Conservation (phyloP, 2,113 vertebrate species). For the Oreocharis arfaki region DNA sequence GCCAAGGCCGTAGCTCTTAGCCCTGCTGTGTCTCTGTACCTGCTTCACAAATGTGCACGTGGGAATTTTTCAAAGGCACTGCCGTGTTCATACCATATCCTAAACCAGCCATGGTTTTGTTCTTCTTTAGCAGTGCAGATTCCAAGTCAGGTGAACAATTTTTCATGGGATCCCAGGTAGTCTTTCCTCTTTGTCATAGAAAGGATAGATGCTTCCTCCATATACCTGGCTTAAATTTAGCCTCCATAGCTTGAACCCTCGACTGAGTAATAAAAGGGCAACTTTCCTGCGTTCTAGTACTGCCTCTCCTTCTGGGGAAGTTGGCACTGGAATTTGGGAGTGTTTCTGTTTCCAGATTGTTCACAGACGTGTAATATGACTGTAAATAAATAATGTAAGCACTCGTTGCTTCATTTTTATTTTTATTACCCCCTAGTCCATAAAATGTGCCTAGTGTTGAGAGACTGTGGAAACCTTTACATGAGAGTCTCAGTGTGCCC, state of each 20-base stretch:
- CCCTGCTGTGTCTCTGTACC: not conserved
- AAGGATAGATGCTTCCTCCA: not conserved
- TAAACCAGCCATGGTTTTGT: not conserved
- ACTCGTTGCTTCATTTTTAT: not conserved
- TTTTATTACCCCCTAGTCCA: not conserved
- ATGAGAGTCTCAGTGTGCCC: not conserved
- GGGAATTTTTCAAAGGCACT: not conserved
- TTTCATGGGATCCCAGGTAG: not conserved
- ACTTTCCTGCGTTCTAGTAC: not conserved
- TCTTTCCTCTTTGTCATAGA: not conserved
- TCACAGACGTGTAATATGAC: not conserved
- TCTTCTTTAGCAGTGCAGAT: not conserved
- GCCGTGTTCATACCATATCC: not conserved
- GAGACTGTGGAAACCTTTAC: not conserved
- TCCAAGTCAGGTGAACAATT: not conserved
- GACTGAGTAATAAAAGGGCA: not conserved
- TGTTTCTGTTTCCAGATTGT: constrained; percentile 23
- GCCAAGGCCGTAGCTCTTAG: not conserved
- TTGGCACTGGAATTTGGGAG: not conserved
- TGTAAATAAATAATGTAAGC: not conserved
- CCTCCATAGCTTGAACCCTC: not conserved
- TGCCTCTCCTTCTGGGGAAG: not conserved
- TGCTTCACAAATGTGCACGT: not conserved
- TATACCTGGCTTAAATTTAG: not conserved
- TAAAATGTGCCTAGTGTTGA: not conserved